Percentiles rank a stretch among this genome's conserved stretches.
Conservation (phyloP, 2,797 vertebrate species). For the Eulemur mongoz region DNA sequence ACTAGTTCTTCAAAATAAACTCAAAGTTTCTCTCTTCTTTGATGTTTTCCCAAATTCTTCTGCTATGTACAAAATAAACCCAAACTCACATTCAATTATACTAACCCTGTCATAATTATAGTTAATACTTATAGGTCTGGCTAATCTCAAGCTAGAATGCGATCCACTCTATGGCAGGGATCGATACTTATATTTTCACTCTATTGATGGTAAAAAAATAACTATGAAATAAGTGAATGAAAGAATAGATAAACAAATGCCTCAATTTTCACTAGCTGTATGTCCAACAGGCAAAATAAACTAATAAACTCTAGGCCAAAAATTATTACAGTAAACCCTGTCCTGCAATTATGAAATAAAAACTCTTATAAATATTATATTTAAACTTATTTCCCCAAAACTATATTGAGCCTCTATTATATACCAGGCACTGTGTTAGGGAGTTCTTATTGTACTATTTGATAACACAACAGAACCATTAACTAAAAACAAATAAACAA, state of each 20-base stretch:
- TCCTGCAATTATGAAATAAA: slow-evolving; percentile 8
- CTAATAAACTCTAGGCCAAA: neutral
- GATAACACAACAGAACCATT: neutral
- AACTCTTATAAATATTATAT: neutral
- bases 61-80: neutral
- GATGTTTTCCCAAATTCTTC: slow-evolving; percentile 2
- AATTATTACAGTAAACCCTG: neutral
- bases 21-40: slow-evolving; percentile 4
- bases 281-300: neutral
- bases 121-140: neutral
- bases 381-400: neutral
- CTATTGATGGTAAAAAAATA: neutral
- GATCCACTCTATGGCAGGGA: neutral
- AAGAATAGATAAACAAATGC: neutral
- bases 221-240: neutral
- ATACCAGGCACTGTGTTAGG: neutral
- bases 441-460: neutral
- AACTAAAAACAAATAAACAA: neutral
- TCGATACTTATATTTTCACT: neutral
- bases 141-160: neutral
- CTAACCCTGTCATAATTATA: neutral
- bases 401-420: neutral
- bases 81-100: neutral
- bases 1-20: neutral
- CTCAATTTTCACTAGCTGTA: neutral